Percentiles rank a stretch among this genome's conserved stretches.
These are phyloP conservation scores for Trinorchestia longiramus DNA, from an alignment of 1,140 invertebrate genomes.

Conservation along the genomic window DNA sequence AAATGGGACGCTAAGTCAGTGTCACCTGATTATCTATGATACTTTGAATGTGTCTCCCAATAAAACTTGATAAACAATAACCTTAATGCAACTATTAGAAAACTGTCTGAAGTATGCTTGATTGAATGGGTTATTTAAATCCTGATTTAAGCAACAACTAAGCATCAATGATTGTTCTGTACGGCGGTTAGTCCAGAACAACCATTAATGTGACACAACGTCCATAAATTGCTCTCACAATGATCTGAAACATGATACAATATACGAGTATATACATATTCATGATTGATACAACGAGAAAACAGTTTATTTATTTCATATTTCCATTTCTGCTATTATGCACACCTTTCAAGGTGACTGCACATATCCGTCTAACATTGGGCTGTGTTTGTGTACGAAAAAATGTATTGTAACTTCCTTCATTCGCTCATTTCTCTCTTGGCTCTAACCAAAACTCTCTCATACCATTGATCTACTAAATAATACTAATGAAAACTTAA, in stretches of 20 bases:
- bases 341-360: not conserved
- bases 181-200: too few species aligned
- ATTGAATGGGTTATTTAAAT: too few species aligned
- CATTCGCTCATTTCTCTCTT: not conserved
- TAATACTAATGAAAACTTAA: not conserved
- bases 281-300: not conserved
- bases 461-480: not conserved
- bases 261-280: too few species aligned
- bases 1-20: too few species aligned
- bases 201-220: not conserved
- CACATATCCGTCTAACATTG: not conserved
- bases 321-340: not conserved
- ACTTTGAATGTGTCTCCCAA: too few species aligned
- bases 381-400: not conserved
- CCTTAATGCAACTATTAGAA: too few species aligned
- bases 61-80: too few species aligned
- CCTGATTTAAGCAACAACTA: too few species aligned
- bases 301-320: not conserved
- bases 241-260: not conserved
- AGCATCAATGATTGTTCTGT: too few species aligned
- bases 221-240: not conserved
- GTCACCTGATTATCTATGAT: too few species aligned
- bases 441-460: not conserved
- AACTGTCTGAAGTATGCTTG: too few species aligned
- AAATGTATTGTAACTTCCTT: not conserved